Evolutionary conservation across 2,113 vertebrate genomes (phyloP), one percentile per base, ranked within the genome.

Genomic region (Tamias sibiricus): DNA sequence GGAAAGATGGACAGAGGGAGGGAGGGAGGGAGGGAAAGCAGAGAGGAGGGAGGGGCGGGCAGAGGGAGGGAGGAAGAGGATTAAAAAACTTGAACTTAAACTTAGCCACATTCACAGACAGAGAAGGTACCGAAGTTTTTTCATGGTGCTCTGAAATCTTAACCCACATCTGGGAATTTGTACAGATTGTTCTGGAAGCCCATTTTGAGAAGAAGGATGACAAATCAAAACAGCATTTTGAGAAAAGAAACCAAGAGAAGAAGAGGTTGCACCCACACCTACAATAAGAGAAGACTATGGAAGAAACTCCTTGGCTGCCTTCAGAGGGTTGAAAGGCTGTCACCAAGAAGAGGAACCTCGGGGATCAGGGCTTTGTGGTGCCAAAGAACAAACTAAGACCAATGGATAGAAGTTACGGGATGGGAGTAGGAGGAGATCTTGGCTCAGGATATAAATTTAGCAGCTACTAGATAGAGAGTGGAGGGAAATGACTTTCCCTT

Each of bases 401-500:
- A 87, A 87, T 88, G 77, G 62, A 57, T 24, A 44, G 76, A 80
- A 87, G 54, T 87, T 54, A 96, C 87, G 76, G 42, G 90, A 83
- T 66, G 76, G 71, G 52, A 96, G 95, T 64, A 22, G 79, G 95
- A 88, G 94, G 83, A 91, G 80, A 90, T 87, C 92, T 94, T 94
- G 91, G 96, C 95, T 97, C 76, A 19, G 87, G 71, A 93, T 96
- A 83, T 92, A 94, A 95, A 95, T 95, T 87, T 95, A 96, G 96
- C 91, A 98, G 93, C 90, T 98, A 97, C 96, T 95, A 96, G 86
- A 94, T 93, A 82, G 89, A 92, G 91, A 97, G 95, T 71, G 95
- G 93, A 94, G 91, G 71, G 95, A 97, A 96, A 93, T 59, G 93
- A 96, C 95, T 97, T 98, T 98, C 90, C 83, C 93, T 93, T 94